Base-by-base conservation (phyloP, 2,888 invertebrate genomes). In the Thymelicus acteon region DNA sequence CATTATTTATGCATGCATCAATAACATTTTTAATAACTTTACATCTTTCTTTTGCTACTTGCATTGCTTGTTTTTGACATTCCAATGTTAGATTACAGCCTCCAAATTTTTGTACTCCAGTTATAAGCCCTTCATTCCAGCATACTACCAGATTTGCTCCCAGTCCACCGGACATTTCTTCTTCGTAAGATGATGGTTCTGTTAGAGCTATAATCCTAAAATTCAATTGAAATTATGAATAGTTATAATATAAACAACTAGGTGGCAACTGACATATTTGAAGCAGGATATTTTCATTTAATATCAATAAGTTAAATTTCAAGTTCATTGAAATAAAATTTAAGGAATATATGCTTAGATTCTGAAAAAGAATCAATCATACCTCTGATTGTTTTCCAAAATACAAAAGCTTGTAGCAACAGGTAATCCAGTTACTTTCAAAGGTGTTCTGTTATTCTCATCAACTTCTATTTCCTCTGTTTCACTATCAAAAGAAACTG, bases 181-280 rank as follows among this genome's bases (percentile, higher is more conserved):
- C 98, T 91, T 98, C 98, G 87, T 97, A 97, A n/a, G 94, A 90
- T 49, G 97, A 96, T 44, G 98, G 98, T 87, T 98, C 98, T n/a
- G 95, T 95, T 75, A 97, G 84, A 61, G 97, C 86, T 48, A 95
- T 89, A 77, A 95, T 94, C 73, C 97, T 97, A 82, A 67, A 95
- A 95, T 78, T 74, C n/a, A 57, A 52, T 52, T 3, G 57, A 12
- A 57, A 31, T 57, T 12, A 31, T 19, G 3, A 44, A 44, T 44
- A 12, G 8, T 44, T 44, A 5, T 31, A 31, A 31, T 31, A 3
- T 31, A 5, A 31, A 19, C 8, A 44, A 8, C 44, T 44, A 44
- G 12, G 1, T 12, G 44, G 10, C 44, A 44, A 44, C 12, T 4
- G 12, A 44, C 12, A 0, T 44, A 12, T 8, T 44, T 39, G 0